Evolutionary conservation across 2,113 vertebrate species (phyloP).

Genomic region (Rhinolophus sinicus): DNA sequence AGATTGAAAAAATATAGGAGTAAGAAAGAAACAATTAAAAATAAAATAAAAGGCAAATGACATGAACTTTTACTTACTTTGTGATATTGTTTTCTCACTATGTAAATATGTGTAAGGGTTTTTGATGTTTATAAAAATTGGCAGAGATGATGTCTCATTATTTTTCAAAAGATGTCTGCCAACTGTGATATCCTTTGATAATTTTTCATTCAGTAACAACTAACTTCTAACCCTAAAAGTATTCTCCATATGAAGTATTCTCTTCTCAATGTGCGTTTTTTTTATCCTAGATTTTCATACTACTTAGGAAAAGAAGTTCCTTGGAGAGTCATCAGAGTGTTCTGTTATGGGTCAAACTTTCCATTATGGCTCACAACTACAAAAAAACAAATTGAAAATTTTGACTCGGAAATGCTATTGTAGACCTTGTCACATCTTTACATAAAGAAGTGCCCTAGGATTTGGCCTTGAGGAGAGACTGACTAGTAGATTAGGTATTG

Average conservation of each 20-base stretch:
- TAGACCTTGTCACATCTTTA: not conserved
- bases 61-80: not conserved
- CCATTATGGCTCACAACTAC: not conserved
- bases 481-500: not conserved
- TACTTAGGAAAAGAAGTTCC: not conserved
- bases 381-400: not conserved
- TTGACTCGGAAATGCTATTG: not conserved
- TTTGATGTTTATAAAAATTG: not conserved
- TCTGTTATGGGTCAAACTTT: not conserved
- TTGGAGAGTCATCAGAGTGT: not conserved
- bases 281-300: not conserved
- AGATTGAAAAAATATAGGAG: not conserved
- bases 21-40: not conserved
- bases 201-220: not conserved
- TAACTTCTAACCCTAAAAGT: not conserved
- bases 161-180: not conserved
- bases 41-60: slow-evolving; percentile 22
- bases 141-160: not conserved
- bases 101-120: not conserved
- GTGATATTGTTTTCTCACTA: not conserved
- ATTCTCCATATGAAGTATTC: not conserved
- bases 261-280: not conserved
- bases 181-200: not conserved
- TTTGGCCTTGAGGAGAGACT: not conserved
- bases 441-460: not conserved